phyloP scores from a whole-genome alignment of 2,888 invertebrate species.

The Ferdinandea cuprea region DNA sequence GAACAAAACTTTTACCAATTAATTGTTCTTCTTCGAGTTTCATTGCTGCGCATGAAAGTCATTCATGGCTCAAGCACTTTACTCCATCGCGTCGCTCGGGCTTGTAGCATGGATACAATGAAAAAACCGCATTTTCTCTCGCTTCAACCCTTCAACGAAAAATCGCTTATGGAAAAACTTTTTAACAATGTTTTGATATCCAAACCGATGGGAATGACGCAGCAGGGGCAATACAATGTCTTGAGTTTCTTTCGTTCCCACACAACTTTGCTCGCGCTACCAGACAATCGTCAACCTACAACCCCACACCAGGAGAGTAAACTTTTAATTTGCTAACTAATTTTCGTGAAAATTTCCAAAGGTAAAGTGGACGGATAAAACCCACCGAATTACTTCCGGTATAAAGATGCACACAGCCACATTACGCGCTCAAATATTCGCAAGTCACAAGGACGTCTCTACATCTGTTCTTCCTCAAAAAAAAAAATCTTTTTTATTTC shows the following conservation, averaged over 20 bases:
- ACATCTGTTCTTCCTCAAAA: slow-evolving; percentile 22
- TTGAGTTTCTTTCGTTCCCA: not conserved
- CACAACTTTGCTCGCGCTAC: not conserved
- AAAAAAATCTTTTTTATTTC: slow-evolving; percentile 7
- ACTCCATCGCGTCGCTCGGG: not conserved
- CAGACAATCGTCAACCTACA: slow-evolving; percentile 66
- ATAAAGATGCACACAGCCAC: slow-evolving; percentile 28
- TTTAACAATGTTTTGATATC: slow-evolving; percentile 52
- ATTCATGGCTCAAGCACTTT: not conserved
- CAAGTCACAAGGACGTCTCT: slow-evolving; percentile 47
- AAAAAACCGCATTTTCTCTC: slow-evolving; percentile 20
- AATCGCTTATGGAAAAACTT: slow-evolving; percentile 51
- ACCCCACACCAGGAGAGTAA: slow-evolving; percentile 44
- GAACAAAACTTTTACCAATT: slow-evolving; percentile 41
- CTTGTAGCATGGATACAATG: slow-evolving; percentile 1
- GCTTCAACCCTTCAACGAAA: slow-evolving; percentile 32
- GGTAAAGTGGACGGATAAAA: slow-evolving; percentile 55
- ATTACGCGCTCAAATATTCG: slow-evolving; percentile 8
- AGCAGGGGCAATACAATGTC: not conserved
- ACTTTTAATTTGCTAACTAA: slow-evolving; percentile 72
- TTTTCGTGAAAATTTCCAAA: slow-evolving; percentile 50
- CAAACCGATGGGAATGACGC: slow-evolving; percentile 29
- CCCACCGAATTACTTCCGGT: slow-evolving; percentile 65
- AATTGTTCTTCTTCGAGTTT: slow-evolving; percentile 44
- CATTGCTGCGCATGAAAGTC: slow-evolving; percentile 31